phyloP scores from a whole-genome alignment of 2,888 invertebrate species.

The Cerastoderma edule region DNA sequence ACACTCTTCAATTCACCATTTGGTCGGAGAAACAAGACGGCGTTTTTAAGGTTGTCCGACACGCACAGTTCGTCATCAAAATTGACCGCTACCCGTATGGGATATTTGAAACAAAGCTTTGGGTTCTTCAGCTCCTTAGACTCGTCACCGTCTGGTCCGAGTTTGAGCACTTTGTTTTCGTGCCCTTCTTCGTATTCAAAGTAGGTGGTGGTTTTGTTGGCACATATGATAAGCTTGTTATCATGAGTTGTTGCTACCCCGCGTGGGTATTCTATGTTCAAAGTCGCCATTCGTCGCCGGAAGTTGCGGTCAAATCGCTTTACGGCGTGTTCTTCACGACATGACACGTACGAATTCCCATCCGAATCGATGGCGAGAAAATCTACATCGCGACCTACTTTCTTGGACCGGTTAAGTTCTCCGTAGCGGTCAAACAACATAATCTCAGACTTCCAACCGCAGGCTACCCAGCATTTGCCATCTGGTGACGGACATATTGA shows the following conservation, averaged over 20 bases:
- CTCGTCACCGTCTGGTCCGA: conserved; percentile 60
- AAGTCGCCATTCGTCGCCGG: conserved; percentile 57
- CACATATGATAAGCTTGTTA: conserved; percentile 57
- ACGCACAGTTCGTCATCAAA: conserved; percentile 59
- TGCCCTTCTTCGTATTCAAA: conserved; percentile 55
- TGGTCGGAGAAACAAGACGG: conserved; percentile 48
- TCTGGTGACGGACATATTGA: conserved; percentile 61
- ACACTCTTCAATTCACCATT: conserved; percentile 52
- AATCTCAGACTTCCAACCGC: conserved; percentile 62
- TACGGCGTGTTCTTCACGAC: conserved; percentile 57
- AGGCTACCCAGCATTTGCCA: conserved; percentile 60
- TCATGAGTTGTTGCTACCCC: conserved; percentile 56
- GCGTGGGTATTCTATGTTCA: conserved; percentile 55
- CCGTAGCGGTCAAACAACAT: conserved; percentile 51
- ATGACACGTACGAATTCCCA: conserved; percentile 57
- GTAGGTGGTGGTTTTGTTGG: conserved; percentile 53
- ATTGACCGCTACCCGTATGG: conserved; percentile 62
- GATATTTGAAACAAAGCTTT: conserved; percentile 56
- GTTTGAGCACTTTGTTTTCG: conserved; percentile 57
- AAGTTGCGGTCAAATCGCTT: conserved; percentile 57
- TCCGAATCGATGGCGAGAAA: conserved; percentile 58
- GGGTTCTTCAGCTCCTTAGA: conserved; percentile 59
- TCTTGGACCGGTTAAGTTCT: conserved; percentile 31
- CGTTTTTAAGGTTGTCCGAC: conserved; percentile 59
- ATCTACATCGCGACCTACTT: conserved; percentile 56